A percentile compares a stretch with the other conserved stretches of the same genome.
phyloP scores from a whole-genome alignment of 1,140 invertebrate species.

The Agrypnia vestita region DNA sequence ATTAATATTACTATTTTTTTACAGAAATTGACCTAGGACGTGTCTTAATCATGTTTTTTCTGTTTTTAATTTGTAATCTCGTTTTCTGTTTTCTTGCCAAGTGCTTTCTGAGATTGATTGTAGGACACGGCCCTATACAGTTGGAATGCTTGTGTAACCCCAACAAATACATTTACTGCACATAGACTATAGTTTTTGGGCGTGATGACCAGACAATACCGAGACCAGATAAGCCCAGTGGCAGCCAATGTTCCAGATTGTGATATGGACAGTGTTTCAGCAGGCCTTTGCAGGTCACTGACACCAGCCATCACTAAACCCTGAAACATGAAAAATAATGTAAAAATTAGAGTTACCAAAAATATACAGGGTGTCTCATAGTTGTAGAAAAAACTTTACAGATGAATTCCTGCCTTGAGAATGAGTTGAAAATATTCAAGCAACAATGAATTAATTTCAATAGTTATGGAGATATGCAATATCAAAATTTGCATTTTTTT shows the following conservation, averaged over 20 bases:
- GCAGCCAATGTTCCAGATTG: conserved; percentile 87
- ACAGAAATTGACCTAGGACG: too few species aligned
- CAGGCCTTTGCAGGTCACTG: conserved; percentile 91
- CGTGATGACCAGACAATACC: conserved; percentile 95
- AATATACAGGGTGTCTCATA: too few species aligned
- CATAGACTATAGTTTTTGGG: conserved; percentile 96
- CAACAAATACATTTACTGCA: conserved; percentile 95
- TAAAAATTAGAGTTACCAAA: conserved; percentile 59
- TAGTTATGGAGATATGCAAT: too few species aligned
- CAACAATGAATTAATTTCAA: too few species aligned
- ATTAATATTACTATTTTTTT: too few species aligned
- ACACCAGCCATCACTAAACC: conserved; percentile 92
- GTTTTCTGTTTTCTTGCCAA: not conserved
- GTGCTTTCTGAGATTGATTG: conserved; percentile 65
- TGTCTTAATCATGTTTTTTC: not conserved
- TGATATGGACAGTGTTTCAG: conserved; percentile 89
- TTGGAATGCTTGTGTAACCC: conserved; percentile 87
- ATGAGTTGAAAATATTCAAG: too few species aligned
- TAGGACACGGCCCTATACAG: conserved; percentile 77
- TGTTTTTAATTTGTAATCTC: not conserved
- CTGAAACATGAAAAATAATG: conserved; percentile 69
- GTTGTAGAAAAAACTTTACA: too few species aligned
- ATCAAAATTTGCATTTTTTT: too few species aligned
- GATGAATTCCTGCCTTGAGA: too few species aligned
- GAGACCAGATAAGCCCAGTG: conserved; percentile 85